Evolutionary conservation across 2,113 vertebrate genomes (phyloP).

Genomic region (Sander vitreus): DNA sequence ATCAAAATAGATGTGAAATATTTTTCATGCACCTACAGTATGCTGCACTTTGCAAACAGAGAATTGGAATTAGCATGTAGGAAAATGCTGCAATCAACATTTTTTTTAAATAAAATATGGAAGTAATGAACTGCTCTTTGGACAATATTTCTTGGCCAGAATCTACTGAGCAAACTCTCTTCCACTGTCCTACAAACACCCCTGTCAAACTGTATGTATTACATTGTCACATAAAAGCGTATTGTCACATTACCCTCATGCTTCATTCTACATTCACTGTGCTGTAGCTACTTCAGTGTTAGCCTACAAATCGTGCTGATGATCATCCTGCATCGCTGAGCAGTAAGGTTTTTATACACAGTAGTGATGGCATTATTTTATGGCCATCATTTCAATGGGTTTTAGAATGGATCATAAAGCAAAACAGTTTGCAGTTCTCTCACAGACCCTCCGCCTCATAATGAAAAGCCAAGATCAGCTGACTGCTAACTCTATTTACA

Average conservation of each 20-base stretch:
- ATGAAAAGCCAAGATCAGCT: constrained; percentile 87
- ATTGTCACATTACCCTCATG: constrained; percentile 60
- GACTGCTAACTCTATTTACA: constrained; percentile 92
- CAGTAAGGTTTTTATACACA: constrained; percentile 92
- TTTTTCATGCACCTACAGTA: not conserved
- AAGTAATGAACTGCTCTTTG: constrained; percentile 8
- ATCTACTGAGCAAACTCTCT: constrained; percentile 10
- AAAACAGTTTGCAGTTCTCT: constrained; percentile 87
- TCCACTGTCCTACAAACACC: constrained; percentile 36
- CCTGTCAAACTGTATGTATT: constrained; percentile 52
- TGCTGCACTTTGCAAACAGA: constrained; percentile 7
- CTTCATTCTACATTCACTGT: constrained; percentile 53
- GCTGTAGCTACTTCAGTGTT: constrained; percentile 48
- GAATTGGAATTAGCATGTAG: constrained; percentile 3
- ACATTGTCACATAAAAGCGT: constrained; percentile 59
- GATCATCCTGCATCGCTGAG: constrained; percentile 92
- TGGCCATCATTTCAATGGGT: constrained; percentile 93
- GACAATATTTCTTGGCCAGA: constrained; percentile 11
- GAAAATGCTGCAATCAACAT: not conserved
- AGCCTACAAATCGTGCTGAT: constrained; percentile 86
- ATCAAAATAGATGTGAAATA: not conserved
- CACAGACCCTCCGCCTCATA: constrained; percentile 61
- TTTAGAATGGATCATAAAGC: constrained; percentile 95
- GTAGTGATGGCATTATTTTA: constrained; percentile 96
- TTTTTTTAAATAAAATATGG: constrained; percentile 1